phyloP scores from a whole-genome alignment of 2,797 vertebrate species.

The Acipenser transmontanus region DNA sequence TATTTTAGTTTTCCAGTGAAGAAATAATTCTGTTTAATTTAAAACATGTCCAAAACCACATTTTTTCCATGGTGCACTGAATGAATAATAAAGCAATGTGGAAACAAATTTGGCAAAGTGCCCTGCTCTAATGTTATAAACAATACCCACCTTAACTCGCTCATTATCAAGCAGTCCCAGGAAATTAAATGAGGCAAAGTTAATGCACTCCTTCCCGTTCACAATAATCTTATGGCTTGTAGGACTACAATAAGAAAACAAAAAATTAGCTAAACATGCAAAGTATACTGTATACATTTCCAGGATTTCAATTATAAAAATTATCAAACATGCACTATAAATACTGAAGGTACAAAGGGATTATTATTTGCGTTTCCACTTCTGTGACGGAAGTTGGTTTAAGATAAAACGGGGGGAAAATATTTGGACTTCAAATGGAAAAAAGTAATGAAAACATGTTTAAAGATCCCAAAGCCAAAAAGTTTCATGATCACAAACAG shows the following conservation, averaged over 20 bases:
- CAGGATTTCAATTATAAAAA: no score
- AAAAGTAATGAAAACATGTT: no score
- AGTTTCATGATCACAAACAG: no score
- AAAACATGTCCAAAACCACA: background rate
- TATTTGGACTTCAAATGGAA: no score
- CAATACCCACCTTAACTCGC: constrained; percentile 79
- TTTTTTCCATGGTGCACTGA: constrained; percentile 16
- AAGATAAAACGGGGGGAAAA: no score
- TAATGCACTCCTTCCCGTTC: constrained; percentile 87
- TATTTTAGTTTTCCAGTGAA: background rate
- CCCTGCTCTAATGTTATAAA: background rate
- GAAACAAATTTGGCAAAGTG: background rate
- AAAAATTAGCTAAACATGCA: constrained; percentile 6
- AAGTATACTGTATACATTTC: background rate
- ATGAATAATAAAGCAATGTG: background rate
- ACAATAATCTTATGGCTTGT: constrained; percentile 84
- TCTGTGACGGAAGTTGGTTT: no score
- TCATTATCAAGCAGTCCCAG: constrained; percentile 85
- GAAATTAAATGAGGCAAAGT: constrained; percentile 96
- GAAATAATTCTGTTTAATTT: background rate
- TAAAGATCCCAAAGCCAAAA: no score
- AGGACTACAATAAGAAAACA: constrained; percentile 61
- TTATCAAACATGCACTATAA: no score
- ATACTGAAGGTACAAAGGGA: no score
- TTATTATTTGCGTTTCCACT: no score